These are phyloP conservation scores for Cephus sareptanus DNA, from an alignment of 2,888 invertebrate genomes.

Conservation along the genomic window DNA sequence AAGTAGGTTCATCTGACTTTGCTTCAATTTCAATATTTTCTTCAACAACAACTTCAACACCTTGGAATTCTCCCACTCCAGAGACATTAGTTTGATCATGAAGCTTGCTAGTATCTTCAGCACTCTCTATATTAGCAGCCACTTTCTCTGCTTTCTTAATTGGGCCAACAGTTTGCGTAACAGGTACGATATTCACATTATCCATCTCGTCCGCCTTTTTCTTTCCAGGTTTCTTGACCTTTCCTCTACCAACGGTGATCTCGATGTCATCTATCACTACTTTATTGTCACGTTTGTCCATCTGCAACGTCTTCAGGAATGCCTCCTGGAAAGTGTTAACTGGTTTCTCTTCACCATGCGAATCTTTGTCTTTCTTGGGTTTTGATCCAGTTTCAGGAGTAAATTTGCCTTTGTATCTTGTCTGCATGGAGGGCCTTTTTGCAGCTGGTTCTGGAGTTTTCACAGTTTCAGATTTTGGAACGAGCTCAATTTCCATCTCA, in stretches of 20 bases:
- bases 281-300: constrained; percentile 44
- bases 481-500: constrained; percentile 19
- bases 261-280: constrained; percentile 28
- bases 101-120: constrained; percentile 20
- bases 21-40: constrained; percentile 35
- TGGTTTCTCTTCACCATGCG: constrained; percentile 40
- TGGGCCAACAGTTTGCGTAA: constrained; percentile 2
- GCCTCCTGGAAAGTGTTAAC: constrained; percentile 55
- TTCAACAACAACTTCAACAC: constrained; percentile 43
- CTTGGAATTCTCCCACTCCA: constrained; percentile 39
- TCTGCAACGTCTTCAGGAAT: constrained; percentile 52
- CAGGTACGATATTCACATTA: constrained; percentile 14
- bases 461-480: constrained; percentile 10
- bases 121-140: constrained; percentile 5
- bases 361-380: constrained; percentile 39
- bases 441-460: constrained; percentile 2
- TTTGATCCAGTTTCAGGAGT: constrained; percentile 42
- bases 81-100: constrained; percentile 28
- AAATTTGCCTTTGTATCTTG: constrained; percentile 44
- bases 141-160: constrained; percentile 5
- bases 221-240: constrained; percentile 32
- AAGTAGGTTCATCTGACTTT: constrained; percentile 25
- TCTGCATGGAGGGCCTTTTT: constrained; percentile 28
- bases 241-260: constrained; percentile 25
- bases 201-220: constrained; percentile 29